Evolutionary conservation across 2,888 invertebrate species (phyloP).

Genomic region (Eremobia ochroleuca): DNA sequence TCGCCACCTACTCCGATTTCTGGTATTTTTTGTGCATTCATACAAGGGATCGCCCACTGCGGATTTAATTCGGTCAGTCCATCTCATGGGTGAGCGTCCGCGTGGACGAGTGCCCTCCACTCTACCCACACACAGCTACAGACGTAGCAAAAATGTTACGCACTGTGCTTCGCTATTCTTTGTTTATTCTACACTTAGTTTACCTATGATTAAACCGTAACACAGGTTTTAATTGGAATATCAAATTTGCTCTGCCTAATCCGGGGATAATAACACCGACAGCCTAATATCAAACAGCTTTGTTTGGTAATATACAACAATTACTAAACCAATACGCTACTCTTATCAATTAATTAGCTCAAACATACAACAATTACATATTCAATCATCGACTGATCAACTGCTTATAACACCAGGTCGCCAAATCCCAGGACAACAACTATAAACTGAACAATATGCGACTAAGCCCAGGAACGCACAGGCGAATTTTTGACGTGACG

Average conservation of each 20-base stretch:
- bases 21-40: too few species aligned
- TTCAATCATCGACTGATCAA: conserved; percentile 36
- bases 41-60: too few species aligned
- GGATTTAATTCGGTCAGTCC: too few species aligned
- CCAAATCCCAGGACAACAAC: conserved; percentile 4
- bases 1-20: too few species aligned
- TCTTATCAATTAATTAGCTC: conserved; percentile 26
- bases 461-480: too few species aligned
- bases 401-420: neutral
- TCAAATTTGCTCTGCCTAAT: neutral
- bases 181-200: neutral
- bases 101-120: too few species aligned
- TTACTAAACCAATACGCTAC: conserved; percentile 13
- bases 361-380: conserved; percentile 14
- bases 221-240: neutral
- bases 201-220: neutral
- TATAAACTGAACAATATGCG: conserved; percentile 8
- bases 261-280: too few species aligned
- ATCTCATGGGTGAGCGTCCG: too few species aligned
- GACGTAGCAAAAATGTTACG: neutral
- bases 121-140: too few species aligned
- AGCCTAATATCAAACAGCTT: neutral
- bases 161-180: too few species aligned
- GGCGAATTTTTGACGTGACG: neutral
- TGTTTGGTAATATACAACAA: conserved; percentile 10